Evolutionary conservation across 37 sponge, comb jelly and placozoan genomes (phyloP), one percentile per base, ranked within the genome.

Genomic region (Agelas oroides): DNA sequence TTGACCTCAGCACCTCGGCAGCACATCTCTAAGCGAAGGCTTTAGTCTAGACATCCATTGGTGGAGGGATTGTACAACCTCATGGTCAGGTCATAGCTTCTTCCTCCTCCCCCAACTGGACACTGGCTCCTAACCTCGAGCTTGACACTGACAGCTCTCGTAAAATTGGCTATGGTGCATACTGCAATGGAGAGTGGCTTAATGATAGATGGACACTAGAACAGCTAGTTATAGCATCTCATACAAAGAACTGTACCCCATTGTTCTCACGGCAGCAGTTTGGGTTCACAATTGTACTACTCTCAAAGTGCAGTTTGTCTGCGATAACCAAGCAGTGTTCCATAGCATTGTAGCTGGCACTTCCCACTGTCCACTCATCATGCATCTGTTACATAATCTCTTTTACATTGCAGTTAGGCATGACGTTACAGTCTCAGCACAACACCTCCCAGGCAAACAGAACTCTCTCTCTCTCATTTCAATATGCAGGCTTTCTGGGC

Each of bases 261-360:
- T 70, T 53, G 82, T 70, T 23, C 31, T 70, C 28, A 71, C 82
- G 18, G 82, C 71, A 57, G 21, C 33, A 23, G 32, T 36, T 15
- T 81, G 82, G 82, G 82, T 70, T 36, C 11, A 28, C 33, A 14
- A 24, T 19, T 70, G 70, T 55, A 17, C 33, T 15, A 53, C 28
- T 13, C 28, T 25, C 18, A 28, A 36, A 28, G 68, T 81, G 30
- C 70, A 18, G 32, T 54, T 81, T 30, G 34, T 37, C 37, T 69
- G 82, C 58, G 82, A 81, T 33, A 81, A 81, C 71, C 82, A 70
- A 20, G 71, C 82, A 23, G 56, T 81, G 11, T 70, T 70, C 34
- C 11, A 20, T 11, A 13, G 23, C 27, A 24, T 31, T 6, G 35
- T 5, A 18, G 8, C 62, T 36, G 78, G 78, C 39, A 56, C 58